A percentile compares a stretch with the other conserved stretches of the same genome.
Conservation (phyloP, 2,797 vertebrate species). For the Graptemys geographica region DNA sequence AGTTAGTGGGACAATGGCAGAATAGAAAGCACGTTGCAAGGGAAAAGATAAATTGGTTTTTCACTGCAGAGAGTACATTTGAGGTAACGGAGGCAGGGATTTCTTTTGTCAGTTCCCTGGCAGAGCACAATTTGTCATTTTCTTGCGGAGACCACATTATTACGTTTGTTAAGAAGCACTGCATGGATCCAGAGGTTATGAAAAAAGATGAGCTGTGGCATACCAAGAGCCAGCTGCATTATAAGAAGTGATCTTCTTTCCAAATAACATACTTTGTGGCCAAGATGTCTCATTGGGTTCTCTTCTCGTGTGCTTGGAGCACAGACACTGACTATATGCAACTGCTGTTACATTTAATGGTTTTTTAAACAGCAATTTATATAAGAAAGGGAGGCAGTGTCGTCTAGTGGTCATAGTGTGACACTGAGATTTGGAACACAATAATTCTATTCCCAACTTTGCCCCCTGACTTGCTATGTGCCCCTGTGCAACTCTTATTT, state of each 20-base stretch:
- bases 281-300: rapidly evolving
- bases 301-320: background rate
- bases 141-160: slow-evolving; percentile 42
- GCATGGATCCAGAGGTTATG: slow-evolving; percentile 20
- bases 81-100: slow-evolving; percentile 45
- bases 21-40: background rate
- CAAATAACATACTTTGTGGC: background rate
- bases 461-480: background rate
- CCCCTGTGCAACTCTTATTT: background rate
- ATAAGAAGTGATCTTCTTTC: background rate
- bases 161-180: slow-evolving; percentile 63
- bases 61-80: background rate
- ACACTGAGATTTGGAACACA: background rate
- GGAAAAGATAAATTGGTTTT: slow-evolving; percentile 35
- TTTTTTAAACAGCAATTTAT: background rate
- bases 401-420: background rate
- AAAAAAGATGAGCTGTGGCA: slow-evolving; percentile 30
- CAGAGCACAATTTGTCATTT: slow-evolving; percentile 57
- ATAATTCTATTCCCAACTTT: background rate
- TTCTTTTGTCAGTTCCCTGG: slow-evolving; percentile 60
- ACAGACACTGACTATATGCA: background rate
- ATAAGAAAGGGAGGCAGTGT: background rate
- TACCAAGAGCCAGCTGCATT: background rate
- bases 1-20: slow-evolving; percentile 3
- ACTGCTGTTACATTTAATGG: background rate